Evolutionary conservation across 2,113 vertebrate genomes (phyloP).

Genomic region (Alethe diademata): DNA sequence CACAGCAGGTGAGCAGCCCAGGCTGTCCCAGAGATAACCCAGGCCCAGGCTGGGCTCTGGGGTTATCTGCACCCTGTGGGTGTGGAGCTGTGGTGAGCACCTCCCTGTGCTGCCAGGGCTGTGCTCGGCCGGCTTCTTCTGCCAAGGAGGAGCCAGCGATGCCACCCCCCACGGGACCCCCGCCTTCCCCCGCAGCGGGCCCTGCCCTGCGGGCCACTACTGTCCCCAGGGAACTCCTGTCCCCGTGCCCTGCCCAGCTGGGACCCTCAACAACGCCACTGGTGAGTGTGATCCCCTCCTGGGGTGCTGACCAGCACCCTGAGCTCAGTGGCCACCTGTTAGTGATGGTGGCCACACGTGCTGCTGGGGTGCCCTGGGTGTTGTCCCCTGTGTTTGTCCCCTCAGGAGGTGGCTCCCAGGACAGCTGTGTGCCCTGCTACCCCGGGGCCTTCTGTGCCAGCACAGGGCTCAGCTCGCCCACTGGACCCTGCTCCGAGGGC

Average conservation of each 20-base stretch:
- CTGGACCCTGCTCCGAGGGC: conserved; percentile 76
- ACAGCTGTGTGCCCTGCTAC: conserved; percentile 82
- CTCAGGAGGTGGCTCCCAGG: conserved; percentile 79
- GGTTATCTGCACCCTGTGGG: no score
- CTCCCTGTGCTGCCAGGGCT: conserved; percentile 62
- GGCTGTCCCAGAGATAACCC: background rate
- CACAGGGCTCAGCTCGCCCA: conserved; percentile 74
- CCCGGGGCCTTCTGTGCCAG: conserved; percentile 83
- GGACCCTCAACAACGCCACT: conserved; percentile 79
- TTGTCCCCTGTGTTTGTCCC: background rate
- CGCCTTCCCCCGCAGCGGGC: conserved; percentile 74
- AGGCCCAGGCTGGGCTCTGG: background rate
- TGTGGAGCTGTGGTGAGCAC: no score
- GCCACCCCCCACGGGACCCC: conserved; percentile 70
- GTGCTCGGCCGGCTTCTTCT: conserved; percentile 86
- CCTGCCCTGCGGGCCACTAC: conserved; percentile 83
- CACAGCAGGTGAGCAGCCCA: background rate
- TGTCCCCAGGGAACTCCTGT: conserved; percentile 80
- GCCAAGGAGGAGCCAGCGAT: conserved; percentile 78
- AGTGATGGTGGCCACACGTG: fast-evolving
- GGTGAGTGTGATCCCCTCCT: conserved; percentile 64
- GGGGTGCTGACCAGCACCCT: no score
- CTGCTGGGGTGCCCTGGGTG: background rate
- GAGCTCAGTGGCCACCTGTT: background rate
- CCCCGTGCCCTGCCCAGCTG: conserved; percentile 83